Evolutionary conservation across 2,797 vertebrate species (phyloP).

Genomic region (Microhierax caerulescens): DNA sequence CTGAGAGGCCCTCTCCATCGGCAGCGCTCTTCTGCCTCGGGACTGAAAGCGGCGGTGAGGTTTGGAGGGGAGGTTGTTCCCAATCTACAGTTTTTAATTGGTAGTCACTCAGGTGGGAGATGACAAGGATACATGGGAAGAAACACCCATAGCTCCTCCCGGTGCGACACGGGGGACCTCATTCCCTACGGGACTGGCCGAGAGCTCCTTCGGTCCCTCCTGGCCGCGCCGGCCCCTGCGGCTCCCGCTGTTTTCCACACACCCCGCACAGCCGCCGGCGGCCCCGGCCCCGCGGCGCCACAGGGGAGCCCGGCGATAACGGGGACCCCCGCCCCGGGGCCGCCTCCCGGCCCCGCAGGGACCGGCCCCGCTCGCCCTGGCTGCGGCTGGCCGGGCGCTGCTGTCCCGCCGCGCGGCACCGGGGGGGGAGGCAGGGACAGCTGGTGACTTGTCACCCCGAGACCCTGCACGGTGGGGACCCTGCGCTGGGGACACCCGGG

Average conservation of each 20-base stretch:
- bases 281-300: not conserved
- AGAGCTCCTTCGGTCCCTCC: not conserved
- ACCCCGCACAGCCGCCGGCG: accelerated
- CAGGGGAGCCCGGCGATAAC: not conserved
- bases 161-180: accelerated
- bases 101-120: no score
- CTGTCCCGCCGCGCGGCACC: no score
- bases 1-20: not conserved
- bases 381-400: no score
- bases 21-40: not conserved
- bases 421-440: no score
- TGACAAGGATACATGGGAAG: accelerated
- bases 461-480: no score
- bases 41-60: not conserved
- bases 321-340: not conserved
- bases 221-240: accelerated
- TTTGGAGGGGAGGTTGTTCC: not conserved
- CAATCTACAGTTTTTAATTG: not conserved
- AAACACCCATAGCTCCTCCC: not conserved
- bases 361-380: no score
- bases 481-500: no score
- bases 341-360: not conserved
- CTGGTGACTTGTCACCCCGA: no score
- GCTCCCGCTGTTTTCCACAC: accelerated
- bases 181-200: accelerated